These are phyloP conservation scores for Hippocampus kuda DNA, from an alignment of 2,797 vertebrate species.

Conservation along the genomic window DNA sequence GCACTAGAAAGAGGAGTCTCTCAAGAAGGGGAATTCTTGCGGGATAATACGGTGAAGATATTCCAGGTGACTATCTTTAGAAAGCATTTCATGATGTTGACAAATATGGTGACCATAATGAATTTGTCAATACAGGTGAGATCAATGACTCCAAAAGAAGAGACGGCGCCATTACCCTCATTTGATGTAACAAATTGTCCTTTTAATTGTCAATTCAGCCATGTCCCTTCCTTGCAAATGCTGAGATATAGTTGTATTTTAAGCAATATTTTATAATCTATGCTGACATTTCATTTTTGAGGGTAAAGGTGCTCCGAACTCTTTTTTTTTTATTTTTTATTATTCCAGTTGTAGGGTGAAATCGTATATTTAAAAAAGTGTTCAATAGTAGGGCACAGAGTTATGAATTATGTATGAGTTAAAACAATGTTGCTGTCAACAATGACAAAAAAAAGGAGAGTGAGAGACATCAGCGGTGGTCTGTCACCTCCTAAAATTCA, in stretches of 20 bases:
- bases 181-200: conserved; percentile 72
- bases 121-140: conserved; percentile 83
- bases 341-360: conserved; percentile 46
- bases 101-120: conserved; percentile 76
- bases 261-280: too few relatives aligned
- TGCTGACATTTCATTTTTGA: too few relatives aligned
- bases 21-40: conserved; percentile 51
- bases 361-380: conserved; percentile 57
- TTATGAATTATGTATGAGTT: conserved; percentile 65
- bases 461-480: conserved; percentile 15
- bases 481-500: conserved; percentile 46
- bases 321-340: too few relatives aligned
- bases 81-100: conserved; percentile 81
- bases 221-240: too few relatives aligned
- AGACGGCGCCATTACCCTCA: conserved; percentile 72
- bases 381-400: conserved; percentile 66
- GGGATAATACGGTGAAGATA: conserved; percentile 71
- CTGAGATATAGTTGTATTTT: too few relatives aligned
- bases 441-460: conserved; percentile 40
- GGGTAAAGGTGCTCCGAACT: too few relatives aligned
- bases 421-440: conserved; percentile 54
- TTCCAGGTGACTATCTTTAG: conserved; percentile 63
- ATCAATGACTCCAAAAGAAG: conserved; percentile 80
- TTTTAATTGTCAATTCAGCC: conserved; percentile 54
- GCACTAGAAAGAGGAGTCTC: conserved; percentile 64